phyloP scores from a whole-genome alignment of 1,140 invertebrate genomes.

The Streblospio benedicti region DNA sequence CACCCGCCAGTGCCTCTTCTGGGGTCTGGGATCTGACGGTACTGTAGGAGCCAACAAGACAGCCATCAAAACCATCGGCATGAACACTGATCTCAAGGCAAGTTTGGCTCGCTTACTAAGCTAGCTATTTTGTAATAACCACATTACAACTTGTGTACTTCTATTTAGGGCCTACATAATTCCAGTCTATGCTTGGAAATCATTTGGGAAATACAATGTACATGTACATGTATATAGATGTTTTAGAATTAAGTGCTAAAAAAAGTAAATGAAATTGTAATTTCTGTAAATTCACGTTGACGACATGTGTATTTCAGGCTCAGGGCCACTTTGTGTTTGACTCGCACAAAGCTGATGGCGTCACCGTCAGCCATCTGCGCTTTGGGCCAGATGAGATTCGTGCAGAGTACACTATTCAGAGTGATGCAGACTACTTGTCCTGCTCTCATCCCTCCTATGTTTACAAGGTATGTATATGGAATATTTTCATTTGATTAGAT shows the following conservation, averaged over 20 bases:
- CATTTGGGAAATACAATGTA: no score
- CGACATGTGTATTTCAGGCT: no score
- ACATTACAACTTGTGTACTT: no score
- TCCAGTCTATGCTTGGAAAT: no score
- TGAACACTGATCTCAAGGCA: slow-evolving; percentile 18
- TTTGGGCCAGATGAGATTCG: slow-evolving; percentile 19
- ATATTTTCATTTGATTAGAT: no score
- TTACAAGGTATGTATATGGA: slow-evolving; percentile 14
- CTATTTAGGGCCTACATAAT: no score
- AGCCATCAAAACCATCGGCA: slow-evolving; percentile 19
- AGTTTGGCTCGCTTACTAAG: no score
- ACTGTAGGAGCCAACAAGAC: slow-evolving; percentile 17
- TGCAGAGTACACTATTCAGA: slow-evolving; percentile 18
- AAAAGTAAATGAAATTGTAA: no score
- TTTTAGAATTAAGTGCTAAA: no score
- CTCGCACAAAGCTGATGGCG: slow-evolving; percentile 19
- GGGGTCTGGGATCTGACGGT: slow-evolving; percentile 18
- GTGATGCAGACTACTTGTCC: slow-evolving; percentile 16
- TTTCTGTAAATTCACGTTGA: no score
- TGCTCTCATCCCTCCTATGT: slow-evolving; percentile 17
- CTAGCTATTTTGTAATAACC: no score
- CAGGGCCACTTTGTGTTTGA: slow-evolving; percentile 20
- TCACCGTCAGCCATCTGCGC: slow-evolving; percentile 15
- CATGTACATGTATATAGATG: no score
- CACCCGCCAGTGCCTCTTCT: slow-evolving; percentile 18